These are phyloP conservation scores for Polydrusus pterygomalis DNA, from an alignment of 2,888 invertebrate species.

Conservation along the genomic window DNA sequence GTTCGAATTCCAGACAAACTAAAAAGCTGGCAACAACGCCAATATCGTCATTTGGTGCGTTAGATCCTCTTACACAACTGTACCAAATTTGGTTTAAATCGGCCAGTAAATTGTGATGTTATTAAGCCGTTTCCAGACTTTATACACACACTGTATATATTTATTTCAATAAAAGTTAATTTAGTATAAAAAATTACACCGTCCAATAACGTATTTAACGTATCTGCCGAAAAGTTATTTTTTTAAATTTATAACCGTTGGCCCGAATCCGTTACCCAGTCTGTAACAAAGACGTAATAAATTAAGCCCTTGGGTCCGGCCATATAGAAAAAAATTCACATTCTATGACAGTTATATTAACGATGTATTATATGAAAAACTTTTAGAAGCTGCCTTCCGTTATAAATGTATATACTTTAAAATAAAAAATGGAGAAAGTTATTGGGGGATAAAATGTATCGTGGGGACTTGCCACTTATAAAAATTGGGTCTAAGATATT, in stretches of 20 bases:
- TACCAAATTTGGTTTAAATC: too few species aligned
- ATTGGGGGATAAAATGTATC: conserved; percentile 30
- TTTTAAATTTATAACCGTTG: conserved; percentile 58
- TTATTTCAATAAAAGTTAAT: too few species aligned
- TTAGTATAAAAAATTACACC: not conserved
- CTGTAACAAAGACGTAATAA: conserved; percentile 57
- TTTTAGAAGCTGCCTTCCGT: conserved; percentile 34
- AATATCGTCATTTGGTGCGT: too few species aligned
- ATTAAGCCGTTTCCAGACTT: too few species aligned
- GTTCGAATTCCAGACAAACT: too few species aligned
- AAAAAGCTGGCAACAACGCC: too few species aligned
- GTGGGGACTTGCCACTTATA: conserved; percentile 27
- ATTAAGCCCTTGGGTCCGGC: conserved; percentile 57
- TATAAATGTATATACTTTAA: conserved; percentile 40
- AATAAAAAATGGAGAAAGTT: conserved; percentile 48
- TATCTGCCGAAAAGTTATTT: conserved; percentile 32
- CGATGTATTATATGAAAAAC: conserved; percentile 53
- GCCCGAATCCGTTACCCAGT: conserved; percentile 54
- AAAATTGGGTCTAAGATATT: conserved; percentile 8
- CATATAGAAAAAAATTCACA: conserved; percentile 55
- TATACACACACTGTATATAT: too few species aligned
- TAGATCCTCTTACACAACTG: too few species aligned
- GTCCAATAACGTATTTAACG: conserved; percentile 1
- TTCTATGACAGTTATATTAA: conserved; percentile 60
- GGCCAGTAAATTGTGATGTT: too few species aligned